Conservation (phyloP, 2,113 vertebrate genomes). For the Ochotona curzoniae region DNA sequence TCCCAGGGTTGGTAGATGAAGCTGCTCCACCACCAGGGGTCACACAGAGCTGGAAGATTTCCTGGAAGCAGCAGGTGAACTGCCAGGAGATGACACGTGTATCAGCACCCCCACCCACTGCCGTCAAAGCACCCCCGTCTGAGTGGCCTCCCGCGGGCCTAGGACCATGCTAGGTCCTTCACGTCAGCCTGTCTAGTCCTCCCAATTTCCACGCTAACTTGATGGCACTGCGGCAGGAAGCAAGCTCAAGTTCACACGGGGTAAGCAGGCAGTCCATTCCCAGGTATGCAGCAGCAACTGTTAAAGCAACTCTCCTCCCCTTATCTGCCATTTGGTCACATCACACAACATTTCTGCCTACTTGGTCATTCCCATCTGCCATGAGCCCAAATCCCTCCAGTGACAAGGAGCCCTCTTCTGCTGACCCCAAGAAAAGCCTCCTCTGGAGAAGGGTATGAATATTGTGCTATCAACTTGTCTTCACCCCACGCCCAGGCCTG, state of each 20-base stretch:
- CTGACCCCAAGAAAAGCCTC: background rate
- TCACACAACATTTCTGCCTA: background rate
- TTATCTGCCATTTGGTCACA: background rate
- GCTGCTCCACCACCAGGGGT: background rate
- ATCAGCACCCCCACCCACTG: fast-evolving
- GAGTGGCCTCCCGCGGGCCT: background rate
- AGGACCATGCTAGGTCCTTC: background rate
- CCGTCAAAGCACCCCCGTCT: background rate
- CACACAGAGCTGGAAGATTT: background rate
- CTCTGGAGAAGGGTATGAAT: background rate
- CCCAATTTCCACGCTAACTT: background rate
- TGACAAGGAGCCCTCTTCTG: background rate
- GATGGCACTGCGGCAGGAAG: background rate
- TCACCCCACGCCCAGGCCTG: background rate
- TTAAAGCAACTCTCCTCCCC: background rate
- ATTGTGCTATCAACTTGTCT: background rate
- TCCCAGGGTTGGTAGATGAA: background rate
- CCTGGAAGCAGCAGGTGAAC: background rate
- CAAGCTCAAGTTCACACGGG: background rate
- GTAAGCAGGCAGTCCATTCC: no score
- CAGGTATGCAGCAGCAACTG: no score
- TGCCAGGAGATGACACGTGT: background rate
- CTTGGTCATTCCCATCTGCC: no score
- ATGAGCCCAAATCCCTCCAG: background rate
- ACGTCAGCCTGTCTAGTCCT: background rate